These are phyloP conservation scores for Apocheima hispidaria DNA, from an alignment of 2,888 invertebrate species.

Conservation along the genomic window DNA sequence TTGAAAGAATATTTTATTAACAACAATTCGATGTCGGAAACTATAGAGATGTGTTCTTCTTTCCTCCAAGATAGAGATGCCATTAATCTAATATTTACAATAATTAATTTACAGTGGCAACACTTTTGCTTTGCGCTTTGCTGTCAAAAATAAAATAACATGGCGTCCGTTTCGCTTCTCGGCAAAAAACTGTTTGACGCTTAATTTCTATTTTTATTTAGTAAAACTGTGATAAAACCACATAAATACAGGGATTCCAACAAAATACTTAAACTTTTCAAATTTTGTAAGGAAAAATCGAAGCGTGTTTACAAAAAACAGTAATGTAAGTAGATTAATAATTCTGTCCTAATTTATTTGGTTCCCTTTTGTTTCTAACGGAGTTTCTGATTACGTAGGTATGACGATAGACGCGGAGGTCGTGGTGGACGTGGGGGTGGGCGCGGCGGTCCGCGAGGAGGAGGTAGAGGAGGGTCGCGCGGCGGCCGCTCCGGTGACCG, in stretches of 20 bases:
- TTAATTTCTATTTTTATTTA: slow-evolving; percentile 14
- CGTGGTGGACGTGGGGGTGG: slow-evolving; percentile 75
- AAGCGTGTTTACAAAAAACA: slow-evolving; percentile 28
- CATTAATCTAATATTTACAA: no score
- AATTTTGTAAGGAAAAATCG: slow-evolving; percentile 16
- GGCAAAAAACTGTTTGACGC: slow-evolving; percentile 15
- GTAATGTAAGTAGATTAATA: slow-evolving; percentile 62
- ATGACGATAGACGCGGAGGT: slow-evolving; percentile 83
- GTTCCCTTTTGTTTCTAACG: slow-evolving; percentile 32
- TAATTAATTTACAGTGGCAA: not conserved
- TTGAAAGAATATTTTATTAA: no score
- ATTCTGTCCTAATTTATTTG: slow-evolving; percentile 28
- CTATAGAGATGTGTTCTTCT: no score
- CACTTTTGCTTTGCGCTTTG: not conserved
- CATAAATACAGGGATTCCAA: slow-evolving; percentile 12
- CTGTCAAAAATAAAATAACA: slow-evolving; percentile 47
- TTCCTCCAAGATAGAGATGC: no score
- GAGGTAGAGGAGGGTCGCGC: slow-evolving; percentile 67
- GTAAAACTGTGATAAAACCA: slow-evolving; percentile 24
- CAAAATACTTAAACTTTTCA: slow-evolving; percentile 11
- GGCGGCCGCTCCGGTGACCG: slow-evolving; percentile 62
- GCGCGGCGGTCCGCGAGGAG: slow-evolving; percentile 66
- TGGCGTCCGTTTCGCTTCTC: slow-evolving; percentile 53
- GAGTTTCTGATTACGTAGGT: slow-evolving; percentile 64
- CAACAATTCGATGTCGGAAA: no score